Conservation (phyloP, 2,888 invertebrate species). For the Exephanes ischioxanthus region DNA sequence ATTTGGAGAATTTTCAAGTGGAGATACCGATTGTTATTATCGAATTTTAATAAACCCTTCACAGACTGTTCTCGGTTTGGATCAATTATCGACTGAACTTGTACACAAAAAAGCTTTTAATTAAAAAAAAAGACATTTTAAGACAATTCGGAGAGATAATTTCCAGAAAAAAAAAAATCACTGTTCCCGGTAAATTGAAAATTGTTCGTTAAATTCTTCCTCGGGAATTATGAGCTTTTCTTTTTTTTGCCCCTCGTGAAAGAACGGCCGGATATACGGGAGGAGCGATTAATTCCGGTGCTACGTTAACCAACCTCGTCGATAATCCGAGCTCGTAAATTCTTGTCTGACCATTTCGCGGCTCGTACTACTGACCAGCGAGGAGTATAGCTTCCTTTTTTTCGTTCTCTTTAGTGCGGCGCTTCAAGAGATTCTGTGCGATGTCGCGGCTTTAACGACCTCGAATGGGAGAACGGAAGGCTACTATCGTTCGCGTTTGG, state of each 20-base stretch:
- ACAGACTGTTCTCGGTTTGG: too few relatives aligned
- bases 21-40: too few relatives aligned
- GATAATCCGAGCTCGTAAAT: conserved; percentile 62
- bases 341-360: conserved; percentile 50
- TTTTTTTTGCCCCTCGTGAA: neutral
- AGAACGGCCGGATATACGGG: conserved; percentile 29
- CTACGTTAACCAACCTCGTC: conserved; percentile 42
- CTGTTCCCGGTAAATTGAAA: neutral
- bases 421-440: conserved; percentile 39
- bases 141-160: too few relatives aligned
- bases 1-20: too few relatives aligned
- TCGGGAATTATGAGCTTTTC: neutral
- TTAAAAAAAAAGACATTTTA: neutral
- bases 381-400: conserved; percentile 30
- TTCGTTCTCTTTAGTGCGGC: conserved; percentile 27
- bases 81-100: too few relatives aligned
- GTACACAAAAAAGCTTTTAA: neutral
- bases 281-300: conserved; percentile 39
- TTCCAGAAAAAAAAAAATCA: neutral
- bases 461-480: conserved; percentile 11
- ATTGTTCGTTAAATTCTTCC: neutral
- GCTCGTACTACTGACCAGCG: conserved; percentile 39
- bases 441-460: conserved; percentile 44
- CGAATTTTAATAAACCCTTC: too few relatives aligned
- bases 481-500: conserved; percentile 6